A percentile compares a stretch with the other conserved stretches of the same genome.
These are phyloP conservation scores for Artemia sinica DNA, from an alignment of 2,888 invertebrate species.

Conservation along the genomic window DNA sequence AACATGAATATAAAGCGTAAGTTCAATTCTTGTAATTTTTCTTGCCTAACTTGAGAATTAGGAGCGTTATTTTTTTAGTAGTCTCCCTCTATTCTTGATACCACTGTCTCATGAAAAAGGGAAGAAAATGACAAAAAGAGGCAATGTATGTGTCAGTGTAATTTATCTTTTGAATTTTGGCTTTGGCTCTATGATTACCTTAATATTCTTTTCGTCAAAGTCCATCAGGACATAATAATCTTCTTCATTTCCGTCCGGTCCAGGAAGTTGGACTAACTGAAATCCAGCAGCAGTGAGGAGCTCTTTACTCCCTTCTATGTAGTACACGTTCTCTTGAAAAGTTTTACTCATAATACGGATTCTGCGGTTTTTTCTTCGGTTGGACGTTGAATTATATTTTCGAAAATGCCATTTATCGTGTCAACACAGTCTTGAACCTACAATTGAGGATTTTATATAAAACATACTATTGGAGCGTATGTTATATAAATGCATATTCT, in stretches of 20 bases:
- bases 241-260: constrained; percentile 24
- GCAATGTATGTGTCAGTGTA: too few species aligned
- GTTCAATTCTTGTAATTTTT: too few species aligned
- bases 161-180: too few species aligned
- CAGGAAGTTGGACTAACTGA: constrained; percentile 37
- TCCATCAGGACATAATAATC: constrained; percentile 25
- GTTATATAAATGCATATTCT: too few species aligned
- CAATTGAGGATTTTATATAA: constrained; percentile 23
- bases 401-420: constrained; percentile 68
- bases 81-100: too few species aligned
- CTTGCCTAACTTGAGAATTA: too few species aligned
- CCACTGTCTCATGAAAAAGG: too few species aligned
- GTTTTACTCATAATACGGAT: constrained; percentile 67
- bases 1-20: too few species aligned
- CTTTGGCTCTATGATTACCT: background rate
- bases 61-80: too few species aligned
- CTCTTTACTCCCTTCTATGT: constrained; percentile 60
- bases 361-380: constrained; percentile 68
- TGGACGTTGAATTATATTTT: constrained; percentile 70
- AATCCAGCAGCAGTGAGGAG: constrained; percentile 72
- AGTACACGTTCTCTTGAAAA: constrained; percentile 60
- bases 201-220: constrained; percentile 17
- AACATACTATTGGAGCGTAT: too few species aligned
- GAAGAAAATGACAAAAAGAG: too few species aligned
- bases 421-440: constrained; percentile 63